Evolutionary conservation across 2,797 vertebrate genomes (phyloP).

Genomic region (Etheostoma nigrum): DNA sequence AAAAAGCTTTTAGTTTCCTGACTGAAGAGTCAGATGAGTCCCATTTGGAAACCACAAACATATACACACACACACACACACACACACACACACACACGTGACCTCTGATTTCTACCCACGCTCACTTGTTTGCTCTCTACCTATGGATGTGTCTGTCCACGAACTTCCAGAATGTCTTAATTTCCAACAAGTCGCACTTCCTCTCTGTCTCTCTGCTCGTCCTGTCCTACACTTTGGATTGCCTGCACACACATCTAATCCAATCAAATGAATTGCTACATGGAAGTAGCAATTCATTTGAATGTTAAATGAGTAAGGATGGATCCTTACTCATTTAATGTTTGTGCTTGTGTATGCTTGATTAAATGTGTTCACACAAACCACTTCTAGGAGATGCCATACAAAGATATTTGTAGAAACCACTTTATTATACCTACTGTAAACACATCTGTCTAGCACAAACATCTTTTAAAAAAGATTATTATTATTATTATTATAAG

Average conservation of each 20-base stretch:
- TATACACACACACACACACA: conserved; percentile 17
- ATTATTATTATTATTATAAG: no score
- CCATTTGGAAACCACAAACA: conserved; percentile 16
- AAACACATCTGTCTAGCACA: conserved; percentile 2
- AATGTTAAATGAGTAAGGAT: no score
- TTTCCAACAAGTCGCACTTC: conserved; percentile 64
- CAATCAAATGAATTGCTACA: not conserved
- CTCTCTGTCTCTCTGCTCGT: conserved; percentile 4
- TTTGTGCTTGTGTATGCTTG: not conserved
- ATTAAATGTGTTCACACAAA: conserved; percentile 11
- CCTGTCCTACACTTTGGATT: not conserved
- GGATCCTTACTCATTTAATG: conserved; percentile 2
- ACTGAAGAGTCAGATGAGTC: conserved; percentile 32
- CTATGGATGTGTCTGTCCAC: conserved; percentile 41
- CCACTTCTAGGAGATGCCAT: not conserved
- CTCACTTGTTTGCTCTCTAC: conserved; percentile 8
- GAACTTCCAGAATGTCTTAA: conserved; percentile 57
- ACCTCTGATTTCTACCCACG: conserved; percentile 57
- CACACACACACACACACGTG: conserved; percentile 20
- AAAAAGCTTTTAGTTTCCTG: conserved; percentile 65
- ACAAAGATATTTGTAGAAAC: not conserved
- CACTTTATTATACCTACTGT: not conserved
- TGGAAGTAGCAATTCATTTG: no score
- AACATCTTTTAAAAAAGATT: not conserved
- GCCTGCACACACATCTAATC: conserved; percentile 28